Evolutionary conservation across 2,888 invertebrate genomes (phyloP), one percentile per base, ranked within the genome.

Genomic region (Ferdinandea cuprea): DNA sequence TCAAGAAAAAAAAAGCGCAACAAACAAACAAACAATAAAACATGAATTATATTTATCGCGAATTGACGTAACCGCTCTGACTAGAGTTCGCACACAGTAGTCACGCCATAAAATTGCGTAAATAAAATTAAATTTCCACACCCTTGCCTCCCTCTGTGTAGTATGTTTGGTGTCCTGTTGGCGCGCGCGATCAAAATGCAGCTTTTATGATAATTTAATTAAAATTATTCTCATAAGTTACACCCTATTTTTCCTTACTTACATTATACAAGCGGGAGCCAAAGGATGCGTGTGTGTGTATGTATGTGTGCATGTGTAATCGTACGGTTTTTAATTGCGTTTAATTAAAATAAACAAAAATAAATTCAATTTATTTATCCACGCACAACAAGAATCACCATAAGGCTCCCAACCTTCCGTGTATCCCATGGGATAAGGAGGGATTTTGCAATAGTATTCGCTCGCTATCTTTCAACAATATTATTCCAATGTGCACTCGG

Each of bases 321-420:
- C n/a, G 37, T 30, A 73, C 68, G 48, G 63, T 78, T 78, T 83
- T 83, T 78, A 83, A 83, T 83, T 83, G 58, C 83, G 44, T 73
- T 83, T 83, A 78, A 83, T 77, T 83, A 59, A 76, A 76, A 52
- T 21, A 25, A 44, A 73, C 44, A 56, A 63, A 78, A 83, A 68
- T 63, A 72, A 72, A 73, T 68, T 56, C 61, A 80, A 80, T 80
- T 80, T 66, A 74, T 68, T 44, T 68, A 54, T 80, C 21, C 54
- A 46, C 32, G 40, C 46, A 37, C 66, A 72, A 32, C 35, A 71
- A 52, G 48, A 40, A 46, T 46, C 56, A 46, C 46, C 63, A 73
- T 4, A 65, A 56, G 25, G n/a, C 25, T 3, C 25, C 32, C 21
- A 19, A n/a, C n/a, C n/a, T 37, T 15, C 8, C 25, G 40, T n/a